A percentile compares a stretch with the other conserved stretches of the same genome.
phyloP scores from a whole-genome alignment of 2,888 invertebrate species.

The Bruchidius siliquastri region DNA sequence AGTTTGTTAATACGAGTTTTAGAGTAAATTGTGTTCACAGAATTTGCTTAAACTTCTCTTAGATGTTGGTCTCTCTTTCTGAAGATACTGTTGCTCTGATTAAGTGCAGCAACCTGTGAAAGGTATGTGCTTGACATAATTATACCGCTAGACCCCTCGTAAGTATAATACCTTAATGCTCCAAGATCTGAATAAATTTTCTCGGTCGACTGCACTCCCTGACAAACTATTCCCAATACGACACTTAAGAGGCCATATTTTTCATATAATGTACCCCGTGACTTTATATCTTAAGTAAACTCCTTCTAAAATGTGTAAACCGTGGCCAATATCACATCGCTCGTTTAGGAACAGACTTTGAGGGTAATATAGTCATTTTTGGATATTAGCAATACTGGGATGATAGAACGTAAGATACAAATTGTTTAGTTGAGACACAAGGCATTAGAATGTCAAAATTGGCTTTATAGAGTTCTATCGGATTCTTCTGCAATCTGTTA shows the following conservation, averaged over 20 bases:
- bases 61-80: too few relatives aligned
- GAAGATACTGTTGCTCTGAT: too few relatives aligned
- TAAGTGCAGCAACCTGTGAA: background rate
- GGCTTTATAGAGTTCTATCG: too few relatives aligned
- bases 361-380: too few relatives aligned
- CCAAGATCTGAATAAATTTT: background rate
- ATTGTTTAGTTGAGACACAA: too few relatives aligned
- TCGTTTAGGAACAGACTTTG: background rate
- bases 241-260: slow-evolving; percentile 4
- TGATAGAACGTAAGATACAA: too few relatives aligned
- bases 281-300: background rate
- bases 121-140: background rate
- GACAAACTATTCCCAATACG: slow-evolving; percentile 5
- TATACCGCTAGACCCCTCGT: background rate
- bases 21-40: too few relatives aligned
- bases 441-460: too few relatives aligned
- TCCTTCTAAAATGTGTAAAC: background rate
- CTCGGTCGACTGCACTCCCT: background rate
- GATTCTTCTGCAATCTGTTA: too few relatives aligned
- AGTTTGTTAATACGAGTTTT: too few relatives aligned
- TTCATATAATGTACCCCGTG: slow-evolving; percentile 1
- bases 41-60: too few relatives aligned
- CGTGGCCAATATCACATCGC: background rate
- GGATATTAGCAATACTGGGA: too few relatives aligned
- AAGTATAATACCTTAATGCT: background rate